These are phyloP conservation scores for Cygnus atratus DNA, from an alignment of 2,113 vertebrate species.

Conservation along the genomic window DNA sequence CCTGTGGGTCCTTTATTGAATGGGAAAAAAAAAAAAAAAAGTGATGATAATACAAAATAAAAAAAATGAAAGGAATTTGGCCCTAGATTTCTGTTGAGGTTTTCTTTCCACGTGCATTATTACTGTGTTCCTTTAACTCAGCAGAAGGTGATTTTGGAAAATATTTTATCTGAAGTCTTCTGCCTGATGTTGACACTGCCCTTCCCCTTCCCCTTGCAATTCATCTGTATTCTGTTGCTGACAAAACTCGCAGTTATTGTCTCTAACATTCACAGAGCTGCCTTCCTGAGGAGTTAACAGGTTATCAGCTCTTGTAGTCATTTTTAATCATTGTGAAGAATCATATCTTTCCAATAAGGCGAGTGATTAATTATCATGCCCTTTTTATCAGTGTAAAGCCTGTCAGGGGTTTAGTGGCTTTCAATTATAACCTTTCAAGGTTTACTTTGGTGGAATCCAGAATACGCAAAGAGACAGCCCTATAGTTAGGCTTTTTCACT, in stretches of 20 bases:
- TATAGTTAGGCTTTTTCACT: not conserved
- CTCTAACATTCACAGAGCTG: not conserved
- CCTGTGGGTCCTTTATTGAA: not conserved
- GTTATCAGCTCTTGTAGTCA: conserved; percentile 28
- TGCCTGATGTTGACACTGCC: not conserved
- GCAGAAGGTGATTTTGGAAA: not conserved
- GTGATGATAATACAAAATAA: not conserved
- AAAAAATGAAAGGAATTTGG: not conserved
- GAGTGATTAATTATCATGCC: conserved; percentile 33
- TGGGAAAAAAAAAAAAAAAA: not conserved
- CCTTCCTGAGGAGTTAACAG: conserved; percentile 14
- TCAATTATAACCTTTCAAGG: not conserved
- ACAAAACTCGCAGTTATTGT: conserved; percentile 11
- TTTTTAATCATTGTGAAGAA: conserved; percentile 49
- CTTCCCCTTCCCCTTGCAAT: not conserved
- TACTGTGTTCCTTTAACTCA: not conserved
- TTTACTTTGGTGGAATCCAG: not conserved
- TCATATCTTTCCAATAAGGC: conserved; percentile 47
- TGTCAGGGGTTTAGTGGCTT: not conserved
- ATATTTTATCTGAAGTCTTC: not conserved
- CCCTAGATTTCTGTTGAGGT: not conserved
- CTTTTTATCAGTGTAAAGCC: conserved; percentile 26
- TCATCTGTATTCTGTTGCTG: conserved; percentile 19
- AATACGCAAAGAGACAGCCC: not conserved
- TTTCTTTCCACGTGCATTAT: not conserved